Evolutionary conservation across 2,888 invertebrate genomes (phyloP).

Genomic region (Slavum lentiscoides): DNA sequence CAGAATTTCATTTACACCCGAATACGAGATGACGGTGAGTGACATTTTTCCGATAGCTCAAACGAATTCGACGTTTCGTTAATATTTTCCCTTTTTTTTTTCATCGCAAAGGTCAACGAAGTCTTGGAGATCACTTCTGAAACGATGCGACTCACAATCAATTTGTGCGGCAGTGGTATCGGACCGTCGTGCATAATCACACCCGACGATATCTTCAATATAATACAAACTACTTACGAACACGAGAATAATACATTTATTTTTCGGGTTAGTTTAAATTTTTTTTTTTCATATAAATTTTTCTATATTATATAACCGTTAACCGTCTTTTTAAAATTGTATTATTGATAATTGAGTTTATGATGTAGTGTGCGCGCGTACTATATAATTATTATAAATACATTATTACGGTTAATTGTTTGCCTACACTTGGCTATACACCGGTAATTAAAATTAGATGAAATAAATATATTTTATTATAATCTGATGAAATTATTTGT

Average conservation of each 20-base stretch:
- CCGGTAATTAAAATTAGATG: too few species aligned
- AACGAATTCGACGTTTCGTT: too few species aligned
- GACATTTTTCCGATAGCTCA: not conserved
- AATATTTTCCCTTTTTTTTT: not conserved
- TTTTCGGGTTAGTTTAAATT: conserved; percentile 18
- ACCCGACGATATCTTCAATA: conserved; percentile 7
- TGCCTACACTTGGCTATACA: too few species aligned
- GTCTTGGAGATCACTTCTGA: conserved; percentile 27
- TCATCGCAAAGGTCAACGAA: conserved; percentile 4
- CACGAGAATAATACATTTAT: not conserved
- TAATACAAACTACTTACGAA: conserved; percentile 4
- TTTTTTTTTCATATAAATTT: too few species aligned
- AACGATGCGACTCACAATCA: conserved; percentile 21
- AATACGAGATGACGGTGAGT: conserved; percentile 28
- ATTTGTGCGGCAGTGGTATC: conserved; percentile 17
- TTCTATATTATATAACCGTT: too few species aligned
- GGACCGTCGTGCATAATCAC: conserved; percentile 24
- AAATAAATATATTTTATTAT: too few species aligned
- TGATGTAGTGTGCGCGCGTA: too few species aligned
- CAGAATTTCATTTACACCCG: conserved; percentile 28
- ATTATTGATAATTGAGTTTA: too few species aligned
- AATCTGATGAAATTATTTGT: too few species aligned
- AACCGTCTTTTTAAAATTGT: too few species aligned
- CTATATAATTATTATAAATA: too few species aligned
- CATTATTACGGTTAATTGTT: too few species aligned